Percentiles rank a stretch among this genome's conserved stretches.
Conservation (phyloP, 2,888 invertebrate species). For the Callimorpha dominula region DNA sequence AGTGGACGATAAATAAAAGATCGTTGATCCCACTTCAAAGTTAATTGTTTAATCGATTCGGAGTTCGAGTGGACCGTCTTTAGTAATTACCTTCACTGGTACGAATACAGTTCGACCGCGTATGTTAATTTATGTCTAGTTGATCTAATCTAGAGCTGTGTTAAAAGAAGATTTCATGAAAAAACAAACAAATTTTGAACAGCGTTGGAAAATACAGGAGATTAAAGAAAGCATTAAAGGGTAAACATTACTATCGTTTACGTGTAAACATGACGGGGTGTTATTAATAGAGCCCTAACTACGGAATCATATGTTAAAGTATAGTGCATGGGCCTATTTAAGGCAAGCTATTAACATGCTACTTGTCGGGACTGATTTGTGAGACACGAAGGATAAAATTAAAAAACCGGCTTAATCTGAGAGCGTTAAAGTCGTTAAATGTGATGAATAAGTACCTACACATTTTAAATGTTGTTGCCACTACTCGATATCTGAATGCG, state of each 20-base stretch:
- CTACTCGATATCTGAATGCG: constrained; percentile 27
- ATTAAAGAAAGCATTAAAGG: constrained; percentile 66
- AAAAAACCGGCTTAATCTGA: constrained; percentile 46
- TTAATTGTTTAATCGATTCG: constrained; percentile 74
- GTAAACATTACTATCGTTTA: constrained; percentile 79
- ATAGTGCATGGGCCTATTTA: constrained; percentile 51
- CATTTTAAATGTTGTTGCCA: constrained; percentile 41
- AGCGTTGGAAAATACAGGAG: constrained; percentile 43
- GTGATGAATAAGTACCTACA: constrained; percentile 31
- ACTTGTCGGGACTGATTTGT: constrained; percentile 43
- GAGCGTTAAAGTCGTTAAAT: constrained; percentile 42
- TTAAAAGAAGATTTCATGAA: neutral
- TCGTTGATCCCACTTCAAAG: constrained; percentile 80
- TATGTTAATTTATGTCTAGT: neutral
- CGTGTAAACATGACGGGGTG: constrained; percentile 71
- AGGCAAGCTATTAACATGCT: constrained; percentile 50
- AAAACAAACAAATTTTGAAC: constrained; percentile 25
- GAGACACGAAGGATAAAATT: constrained; percentile 46
- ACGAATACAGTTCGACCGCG: constrained; percentile 26
- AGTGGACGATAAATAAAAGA: constrained; percentile 67
- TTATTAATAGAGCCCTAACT: constrained; percentile 76
- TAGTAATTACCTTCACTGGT: constrained; percentile 43
- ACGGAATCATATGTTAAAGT: constrained; percentile 65
- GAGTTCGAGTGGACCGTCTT: constrained; percentile 59
- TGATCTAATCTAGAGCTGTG: neutral